Base-by-base conservation (phyloP, 1,140 invertebrate species). In the Neodiprion virginianus region DNA sequence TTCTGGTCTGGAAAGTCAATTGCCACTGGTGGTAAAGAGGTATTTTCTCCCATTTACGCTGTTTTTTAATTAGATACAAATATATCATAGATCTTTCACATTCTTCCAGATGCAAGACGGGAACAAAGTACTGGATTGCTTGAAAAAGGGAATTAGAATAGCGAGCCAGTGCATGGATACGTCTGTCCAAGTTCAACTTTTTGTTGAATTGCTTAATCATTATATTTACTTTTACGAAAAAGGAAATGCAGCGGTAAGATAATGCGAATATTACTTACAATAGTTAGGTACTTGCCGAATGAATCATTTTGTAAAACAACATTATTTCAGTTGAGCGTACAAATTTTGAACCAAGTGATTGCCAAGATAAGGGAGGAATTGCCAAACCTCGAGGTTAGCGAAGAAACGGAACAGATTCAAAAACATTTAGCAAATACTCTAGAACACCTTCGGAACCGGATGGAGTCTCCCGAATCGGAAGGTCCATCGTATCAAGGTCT, bases 151-250 rank as follows among this genome's bases (percentile, higher is more conserved):
- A 7, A 93, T 97, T 1, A 93, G 96, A 76, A 98, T 99, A 78
- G 96, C 96, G 3, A 97, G 95, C 80, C 97, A 99, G 79, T 99
- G 98, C 80, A 97, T 99, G 95, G 98, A 99, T 88, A 93, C 93
- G n/a, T 95, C 95, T 5, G 97, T 99, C 23, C 97, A 99, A 89
- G 96, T 97, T 8, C 97, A 99, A 84, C 89, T 99, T 3, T 96
- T 97, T 84, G 96, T 98, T 17, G 98, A 99, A 87, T 91, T 99
- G 69, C 89, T 99, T 9, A 98, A 98, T 86, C 93, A 97, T 81
- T 99, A 99, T 87, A 92, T 98, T 53, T 97, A 97, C 86, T 98
- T 99, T 84, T 95, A 95, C 80, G 97, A 98, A 84, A 95, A 97
- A 81, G 96, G 96, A 79, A 98, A 98, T 88, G 92, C 94, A 69